Conservation (phyloP, 2,888 invertebrate genomes). For the Ormyrus rosae region DNA sequence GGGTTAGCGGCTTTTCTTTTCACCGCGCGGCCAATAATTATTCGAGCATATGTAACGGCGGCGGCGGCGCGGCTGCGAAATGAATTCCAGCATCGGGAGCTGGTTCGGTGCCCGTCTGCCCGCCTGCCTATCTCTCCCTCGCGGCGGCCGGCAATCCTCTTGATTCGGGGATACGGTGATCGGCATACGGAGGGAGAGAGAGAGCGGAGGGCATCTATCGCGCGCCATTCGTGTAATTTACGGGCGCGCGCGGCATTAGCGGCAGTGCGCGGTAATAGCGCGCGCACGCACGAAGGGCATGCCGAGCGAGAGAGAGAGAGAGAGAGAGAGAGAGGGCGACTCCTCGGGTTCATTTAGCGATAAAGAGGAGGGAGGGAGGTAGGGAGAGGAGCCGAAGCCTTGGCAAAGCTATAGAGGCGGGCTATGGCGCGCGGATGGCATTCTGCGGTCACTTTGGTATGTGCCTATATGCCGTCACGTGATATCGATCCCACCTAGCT, state of each 20-base stretch:
- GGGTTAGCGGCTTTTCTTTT: background rate
- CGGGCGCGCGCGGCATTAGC: slow-evolving; percentile 67
- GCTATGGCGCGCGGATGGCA: slow-evolving; percentile 67
- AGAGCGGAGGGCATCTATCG: slow-evolving; percentile 59
- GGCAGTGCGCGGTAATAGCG: slow-evolving; percentile 55
- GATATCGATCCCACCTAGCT: slow-evolving; percentile 70
- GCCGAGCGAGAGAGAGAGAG: slow-evolving; percentile 1
- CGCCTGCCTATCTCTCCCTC: too few relatives aligned
- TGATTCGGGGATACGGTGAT: slow-evolving; percentile 45
- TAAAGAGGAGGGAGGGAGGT: slow-evolving; percentile 42
- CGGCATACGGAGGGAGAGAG: slow-evolving; percentile 48
- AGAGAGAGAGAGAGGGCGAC: background rate
- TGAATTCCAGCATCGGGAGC: background rate
- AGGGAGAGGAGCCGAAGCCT: too few relatives aligned
- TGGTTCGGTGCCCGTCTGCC: background rate
- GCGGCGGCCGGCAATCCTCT: slow-evolving; percentile 32
- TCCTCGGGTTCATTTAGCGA: slow-evolving; percentile 38
- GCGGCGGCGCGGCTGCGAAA: background rate
- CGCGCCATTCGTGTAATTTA: slow-evolving; percentile 68
- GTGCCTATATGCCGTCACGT: slow-evolving; percentile 71
- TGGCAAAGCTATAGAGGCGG: background rate
- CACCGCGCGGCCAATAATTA: slow-evolving; percentile 1
- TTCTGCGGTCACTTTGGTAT: slow-evolving; percentile 74
- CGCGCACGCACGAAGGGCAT: slow-evolving; percentile 30
- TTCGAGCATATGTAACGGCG: background rate